Evolutionary conservation across 2,797 vertebrate genomes (phyloP).

Genomic region (Poeciliopsis turneri): DNA sequence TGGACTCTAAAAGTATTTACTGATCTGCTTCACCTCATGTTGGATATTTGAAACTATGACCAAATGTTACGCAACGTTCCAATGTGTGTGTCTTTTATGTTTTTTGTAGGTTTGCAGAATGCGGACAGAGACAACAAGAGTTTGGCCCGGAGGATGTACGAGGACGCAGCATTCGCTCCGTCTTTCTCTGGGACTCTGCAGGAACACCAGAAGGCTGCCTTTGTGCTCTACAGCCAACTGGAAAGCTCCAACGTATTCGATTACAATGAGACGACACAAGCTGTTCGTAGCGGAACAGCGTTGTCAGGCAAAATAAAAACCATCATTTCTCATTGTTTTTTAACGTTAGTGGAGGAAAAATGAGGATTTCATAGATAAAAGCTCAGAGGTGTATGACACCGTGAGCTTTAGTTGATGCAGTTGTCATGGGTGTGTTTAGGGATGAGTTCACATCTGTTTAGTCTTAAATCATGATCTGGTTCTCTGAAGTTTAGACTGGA

Average conservation of each 20-base stretch:
- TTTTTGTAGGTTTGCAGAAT: conserved; percentile 54
- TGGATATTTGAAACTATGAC: conserved; percentile 2
- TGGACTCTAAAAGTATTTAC: background rate
- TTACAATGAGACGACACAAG: conserved; percentile 12
- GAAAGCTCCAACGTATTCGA: conserved; percentile 33
- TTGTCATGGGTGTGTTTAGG: conserved; percentile 22
- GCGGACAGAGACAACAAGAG: conserved; percentile 31
- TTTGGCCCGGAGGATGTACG: conserved; percentile 15
- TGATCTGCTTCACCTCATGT: background rate
- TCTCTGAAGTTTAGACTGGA: conserved; percentile 65
- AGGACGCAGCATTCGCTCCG: conserved; percentile 35
- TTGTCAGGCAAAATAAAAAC: conserved; percentile 5
- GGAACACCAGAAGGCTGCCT: conserved; percentile 49
- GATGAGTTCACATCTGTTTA: conserved; percentile 65
- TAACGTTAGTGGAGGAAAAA: background rate
- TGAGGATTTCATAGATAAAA: background rate
- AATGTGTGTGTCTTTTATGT: conserved; percentile 17
- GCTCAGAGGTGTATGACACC: conserved; percentile 13
- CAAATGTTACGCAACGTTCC: conserved; percentile 30
- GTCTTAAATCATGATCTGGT: conserved; percentile 57
- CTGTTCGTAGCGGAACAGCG: conserved; percentile 15
- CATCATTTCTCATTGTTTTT: conserved; percentile 1
- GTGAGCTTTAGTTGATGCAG: conserved; percentile 20
- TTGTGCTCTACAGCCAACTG: conserved; percentile 46
- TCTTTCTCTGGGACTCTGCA: conserved; percentile 39